A percentile compares a stretch with the other conserved stretches of the same genome.
Evolutionary conservation across 2,113 vertebrate species (phyloP).

Genomic region (Elaphurus davidianus): DNA sequence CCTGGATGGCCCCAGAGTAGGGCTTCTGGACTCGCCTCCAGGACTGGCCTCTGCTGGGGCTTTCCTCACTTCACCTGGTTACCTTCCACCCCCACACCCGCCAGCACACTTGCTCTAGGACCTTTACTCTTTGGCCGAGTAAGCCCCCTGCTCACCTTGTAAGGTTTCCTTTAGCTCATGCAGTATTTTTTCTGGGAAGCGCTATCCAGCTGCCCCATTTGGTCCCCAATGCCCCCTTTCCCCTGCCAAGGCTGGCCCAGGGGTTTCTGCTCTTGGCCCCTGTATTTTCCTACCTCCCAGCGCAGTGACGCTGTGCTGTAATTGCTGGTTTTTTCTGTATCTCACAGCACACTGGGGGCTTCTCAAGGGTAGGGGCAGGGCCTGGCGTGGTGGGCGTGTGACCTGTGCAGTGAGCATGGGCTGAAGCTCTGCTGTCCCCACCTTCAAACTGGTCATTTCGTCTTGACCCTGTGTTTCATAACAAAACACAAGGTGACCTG

Average conservation of each 20-base stretch:
- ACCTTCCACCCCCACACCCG: neutral
- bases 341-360: neutral
- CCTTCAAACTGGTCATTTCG: neutral
- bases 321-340: neutral
- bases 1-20: neutral
- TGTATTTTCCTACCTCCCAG: neutral
- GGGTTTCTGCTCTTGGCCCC: too few relatives aligned
- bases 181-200: neutral
- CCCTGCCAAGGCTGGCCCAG: neutral
- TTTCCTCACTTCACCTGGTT: fast-evolving
- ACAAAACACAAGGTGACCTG: neutral
- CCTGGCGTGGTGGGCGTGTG: fast-evolving
- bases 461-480: neutral
- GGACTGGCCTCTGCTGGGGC: neutral
- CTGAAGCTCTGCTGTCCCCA: neutral
- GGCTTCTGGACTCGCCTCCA: neutral
- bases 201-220: fast-evolving
- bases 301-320: fast-evolving
- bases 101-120: neutral
- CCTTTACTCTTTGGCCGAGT: neutral
- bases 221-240: neutral
- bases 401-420: fast-evolving
- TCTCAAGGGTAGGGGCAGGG: neutral
- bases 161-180: neutral
- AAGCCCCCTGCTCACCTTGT: neutral